These are phyloP conservation scores for Oncorhynchus nerka DNA, from an alignment of 2,113 vertebrate species.

Conservation along the genomic window DNA sequence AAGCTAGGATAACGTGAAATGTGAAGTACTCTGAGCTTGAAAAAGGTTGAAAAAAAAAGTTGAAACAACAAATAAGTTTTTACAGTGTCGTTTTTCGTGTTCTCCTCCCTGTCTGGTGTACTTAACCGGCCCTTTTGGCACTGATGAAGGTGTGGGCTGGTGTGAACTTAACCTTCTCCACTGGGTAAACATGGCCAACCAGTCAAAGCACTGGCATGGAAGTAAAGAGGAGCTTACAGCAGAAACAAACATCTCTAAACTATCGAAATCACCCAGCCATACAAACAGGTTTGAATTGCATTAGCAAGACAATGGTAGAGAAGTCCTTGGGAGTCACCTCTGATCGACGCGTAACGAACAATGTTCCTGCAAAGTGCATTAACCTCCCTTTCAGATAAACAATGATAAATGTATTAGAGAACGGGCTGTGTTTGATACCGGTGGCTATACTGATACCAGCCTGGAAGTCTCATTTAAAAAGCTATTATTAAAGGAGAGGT, in stretches of 20 bases:
- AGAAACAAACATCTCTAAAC: slow-evolving; percentile 4
- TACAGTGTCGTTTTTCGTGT: no score
- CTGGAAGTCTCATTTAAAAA: slow-evolving; percentile 48
- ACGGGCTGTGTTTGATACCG: slow-evolving; percentile 33
- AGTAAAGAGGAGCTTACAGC: not conserved
- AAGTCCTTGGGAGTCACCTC: slow-evolving; percentile 12
- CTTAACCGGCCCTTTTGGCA: not conserved
- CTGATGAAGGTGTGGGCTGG: not conserved
- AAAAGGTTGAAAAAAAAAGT: no score
- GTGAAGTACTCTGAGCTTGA: no score
- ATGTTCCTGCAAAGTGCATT: slow-evolving; percentile 21
- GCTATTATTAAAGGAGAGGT: slow-evolving; percentile 8
- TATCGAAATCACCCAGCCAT: not conserved
- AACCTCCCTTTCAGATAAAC: slow-evolving; percentile 25
- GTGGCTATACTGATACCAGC: slow-evolving; percentile 31
- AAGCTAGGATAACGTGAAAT: no score
- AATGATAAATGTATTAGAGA: slow-evolving; percentile 29
- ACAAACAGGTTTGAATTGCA: not conserved
- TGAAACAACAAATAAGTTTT: no score
- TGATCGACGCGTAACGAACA: slow-evolving; percentile 8
- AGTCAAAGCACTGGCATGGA: not conserved
- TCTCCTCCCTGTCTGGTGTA: not conserved
- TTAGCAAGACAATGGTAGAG: not conserved
- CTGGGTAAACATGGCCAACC: slow-evolving; percentile 17
- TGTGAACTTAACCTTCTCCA: slow-evolving; percentile 6